A percentile compares a stretch with the other conserved stretches of the same genome.
These are phyloP conservation scores for Stigmatopora argus DNA, from an alignment of 2,113 vertebrate genomes.

Conservation along the genomic window DNA sequence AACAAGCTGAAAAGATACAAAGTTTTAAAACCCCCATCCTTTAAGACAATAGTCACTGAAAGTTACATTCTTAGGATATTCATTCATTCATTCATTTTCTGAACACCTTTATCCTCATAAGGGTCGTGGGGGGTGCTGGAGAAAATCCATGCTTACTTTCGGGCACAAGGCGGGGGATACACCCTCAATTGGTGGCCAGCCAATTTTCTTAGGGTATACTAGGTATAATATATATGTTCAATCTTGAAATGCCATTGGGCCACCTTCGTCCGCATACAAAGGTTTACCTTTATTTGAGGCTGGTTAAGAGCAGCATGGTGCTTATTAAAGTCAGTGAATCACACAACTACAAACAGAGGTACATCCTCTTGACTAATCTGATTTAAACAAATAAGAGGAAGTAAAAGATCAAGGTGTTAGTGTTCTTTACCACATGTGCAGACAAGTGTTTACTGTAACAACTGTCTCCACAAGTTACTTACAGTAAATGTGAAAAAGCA, in stretches of 20 bases:
- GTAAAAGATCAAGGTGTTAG: background rate
- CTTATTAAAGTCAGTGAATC: slow-evolving; percentile 30
- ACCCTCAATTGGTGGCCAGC: too few species aligned
- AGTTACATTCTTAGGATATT: background rate
- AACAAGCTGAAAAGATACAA: background rate
- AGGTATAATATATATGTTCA: slow-evolving; percentile 8
- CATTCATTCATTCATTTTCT: too few species aligned
- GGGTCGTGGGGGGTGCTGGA: too few species aligned
- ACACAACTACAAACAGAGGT: slow-evolving; percentile 14
- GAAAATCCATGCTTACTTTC: too few species aligned
- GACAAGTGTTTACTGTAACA: slow-evolving; percentile 6
- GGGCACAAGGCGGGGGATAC: too few species aligned
- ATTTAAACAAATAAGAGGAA: slow-evolving; percentile 12
- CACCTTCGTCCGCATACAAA: slow-evolving; percentile 2
- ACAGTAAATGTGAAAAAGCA: background rate
- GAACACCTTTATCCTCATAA: too few species aligned
- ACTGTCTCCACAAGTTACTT: background rate
- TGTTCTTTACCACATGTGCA: background rate
- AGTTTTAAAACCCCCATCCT: background rate
- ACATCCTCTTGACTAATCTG: slow-evolving; percentile 20
- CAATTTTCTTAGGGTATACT: too few species aligned
- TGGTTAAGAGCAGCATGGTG: slow-evolving; percentile 1
- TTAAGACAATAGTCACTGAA: slow-evolving; percentile 3
- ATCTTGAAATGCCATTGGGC: slow-evolving; percentile 7
- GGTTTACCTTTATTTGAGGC: background rate